Conservation (phyloP, 2,797 vertebrate species). For the Lycodopsis pacificus region DNA sequence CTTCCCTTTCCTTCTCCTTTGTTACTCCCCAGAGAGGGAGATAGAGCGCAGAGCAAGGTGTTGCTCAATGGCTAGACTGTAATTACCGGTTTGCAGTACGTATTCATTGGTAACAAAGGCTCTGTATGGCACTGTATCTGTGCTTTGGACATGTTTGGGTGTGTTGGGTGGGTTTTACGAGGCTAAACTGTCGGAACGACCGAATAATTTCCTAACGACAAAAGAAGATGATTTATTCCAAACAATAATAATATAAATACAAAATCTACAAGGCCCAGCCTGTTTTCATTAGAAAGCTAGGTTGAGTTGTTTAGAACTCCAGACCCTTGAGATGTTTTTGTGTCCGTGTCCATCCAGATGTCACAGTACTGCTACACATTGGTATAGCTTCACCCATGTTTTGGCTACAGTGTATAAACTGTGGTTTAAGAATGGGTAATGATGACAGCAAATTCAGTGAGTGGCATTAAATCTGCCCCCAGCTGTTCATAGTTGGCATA, state of each 20-base stretch:
- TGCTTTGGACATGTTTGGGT: slow-evolving; percentile 29
- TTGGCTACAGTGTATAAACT: slow-evolving; percentile 33
- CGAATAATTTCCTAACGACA: slow-evolving; percentile 5
- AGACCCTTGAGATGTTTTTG: not conserved
- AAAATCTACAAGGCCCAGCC: not conserved
- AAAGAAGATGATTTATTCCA: not conserved
- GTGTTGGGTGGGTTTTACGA: slow-evolving; percentile 10
- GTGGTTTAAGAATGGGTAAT: slow-evolving; percentile 26
- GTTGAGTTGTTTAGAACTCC: not conserved
- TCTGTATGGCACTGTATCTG: slow-evolving; percentile 8
- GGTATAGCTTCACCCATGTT: slow-evolving; percentile 37
- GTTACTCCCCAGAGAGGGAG: slow-evolving; percentile 61
- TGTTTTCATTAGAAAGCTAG: slow-evolving; percentile 9
- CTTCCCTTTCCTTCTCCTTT: slow-evolving; percentile 68
- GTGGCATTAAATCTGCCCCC: slow-evolving; percentile 52
- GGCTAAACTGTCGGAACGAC: not conserved
- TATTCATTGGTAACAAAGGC: slow-evolving; percentile 39
- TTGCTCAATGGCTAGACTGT: slow-evolving; percentile 61
- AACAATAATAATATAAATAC: not conserved
- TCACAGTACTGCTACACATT: slow-evolving; percentile 2
- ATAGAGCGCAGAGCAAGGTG: slow-evolving; percentile 50
- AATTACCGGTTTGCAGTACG: slow-evolving; percentile 59
- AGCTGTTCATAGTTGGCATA: slow-evolving; percentile 68
- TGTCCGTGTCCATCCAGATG: slow-evolving; percentile 2
- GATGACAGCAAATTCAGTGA: slow-evolving; percentile 35